A percentile compares a stretch with the other conserved stretches of the same genome.
Conservation (phyloP, 2,797 vertebrate genomes). For the Danio aesculapii region DNA sequence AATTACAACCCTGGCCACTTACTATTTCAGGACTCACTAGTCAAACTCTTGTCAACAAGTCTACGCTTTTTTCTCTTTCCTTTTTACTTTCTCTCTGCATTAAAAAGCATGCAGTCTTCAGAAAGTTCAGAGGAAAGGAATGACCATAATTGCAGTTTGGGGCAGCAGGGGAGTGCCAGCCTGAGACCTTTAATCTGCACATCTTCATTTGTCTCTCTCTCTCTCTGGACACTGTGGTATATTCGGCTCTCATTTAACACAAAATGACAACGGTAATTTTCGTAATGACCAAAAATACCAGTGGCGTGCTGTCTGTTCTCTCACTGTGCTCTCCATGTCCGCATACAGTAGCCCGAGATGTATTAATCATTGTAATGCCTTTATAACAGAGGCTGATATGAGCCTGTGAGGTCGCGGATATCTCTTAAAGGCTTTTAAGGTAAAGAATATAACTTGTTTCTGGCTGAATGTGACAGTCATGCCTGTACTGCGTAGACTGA, state of each 20-base stretch:
- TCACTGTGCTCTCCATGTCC: conserved; percentile 45
- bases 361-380: conserved; percentile 52
- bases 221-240: conserved; percentile 52
- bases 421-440: conserved; percentile 24
- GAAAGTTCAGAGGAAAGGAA: conserved; percentile 71
- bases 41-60: conserved; percentile 65
- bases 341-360: conserved; percentile 39
- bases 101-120: conserved; percentile 67
- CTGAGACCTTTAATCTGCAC: conserved; percentile 71
- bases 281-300: conserved; percentile 64
- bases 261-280: conserved; percentile 68
- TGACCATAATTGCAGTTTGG: conserved; percentile 73
- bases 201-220: conserved; percentile 71
- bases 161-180: conserved; percentile 59
- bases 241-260: conserved; percentile 66
- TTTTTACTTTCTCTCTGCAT: conserved; percentile 48
- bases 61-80: conserved; percentile 42
- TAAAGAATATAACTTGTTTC: conserved; percentile 19
- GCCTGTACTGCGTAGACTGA: conserved; percentile 24
- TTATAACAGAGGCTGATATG: conserved; percentile 24
- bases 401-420: not conserved
- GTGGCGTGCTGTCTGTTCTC: conserved; percentile 51
- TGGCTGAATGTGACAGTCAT: not conserved
- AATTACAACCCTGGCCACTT: conserved; percentile 79
- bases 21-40: conserved; percentile 77